phyloP scores from a whole-genome alignment of 2,113 vertebrate species.

The Raja brachyura region DNA sequence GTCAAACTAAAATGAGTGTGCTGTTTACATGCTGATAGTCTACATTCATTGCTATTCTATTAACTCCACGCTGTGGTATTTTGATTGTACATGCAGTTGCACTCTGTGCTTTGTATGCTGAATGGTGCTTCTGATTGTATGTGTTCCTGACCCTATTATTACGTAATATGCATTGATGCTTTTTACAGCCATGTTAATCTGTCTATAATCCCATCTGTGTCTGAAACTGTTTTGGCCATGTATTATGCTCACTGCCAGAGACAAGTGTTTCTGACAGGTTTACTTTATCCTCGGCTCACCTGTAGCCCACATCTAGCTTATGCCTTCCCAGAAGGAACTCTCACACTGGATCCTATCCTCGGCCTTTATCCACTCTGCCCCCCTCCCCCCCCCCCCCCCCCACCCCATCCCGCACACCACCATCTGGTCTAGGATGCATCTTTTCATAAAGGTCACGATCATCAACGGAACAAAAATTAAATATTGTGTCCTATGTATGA shows the following conservation, averaged over 20 bases:
- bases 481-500: not conserved
- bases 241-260: not conserved
- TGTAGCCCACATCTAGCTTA: not conserved
- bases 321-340: not conserved
- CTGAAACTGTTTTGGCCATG: not conserved
- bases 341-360: not conserved
- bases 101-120: no score
- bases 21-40: no score
- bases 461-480: not conserved
- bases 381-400: no score
- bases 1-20: not conserved
- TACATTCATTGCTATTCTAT: not conserved
- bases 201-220: constrained; percentile 54
- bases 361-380: not conserved
- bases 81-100: not conserved
- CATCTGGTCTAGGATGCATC: no score
- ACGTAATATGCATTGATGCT: constrained; percentile 50
- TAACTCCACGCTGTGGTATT: no score
- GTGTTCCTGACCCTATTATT: constrained; percentile 46
- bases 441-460: not conserved
- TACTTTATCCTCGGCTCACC: not conserved
- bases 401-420: no score
- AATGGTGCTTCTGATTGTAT: not conserved
- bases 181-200: constrained; percentile 69
- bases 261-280: not conserved